phyloP scores from a whole-genome alignment of 2,888 invertebrate genomes.

The Morinoia aosen region DNA sequence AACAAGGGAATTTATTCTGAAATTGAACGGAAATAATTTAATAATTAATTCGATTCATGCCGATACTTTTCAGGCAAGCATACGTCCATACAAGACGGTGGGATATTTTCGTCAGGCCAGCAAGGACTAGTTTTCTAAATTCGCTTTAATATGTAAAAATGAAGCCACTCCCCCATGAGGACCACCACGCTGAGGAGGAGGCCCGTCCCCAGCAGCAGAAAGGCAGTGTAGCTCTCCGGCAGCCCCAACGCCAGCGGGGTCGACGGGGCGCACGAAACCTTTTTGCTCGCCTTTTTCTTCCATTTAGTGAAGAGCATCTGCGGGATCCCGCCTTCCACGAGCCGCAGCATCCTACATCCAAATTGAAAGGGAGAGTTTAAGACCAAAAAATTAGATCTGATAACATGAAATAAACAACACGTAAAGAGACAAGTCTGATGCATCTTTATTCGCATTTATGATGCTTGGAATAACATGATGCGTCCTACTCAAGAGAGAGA shows the following conservation, averaged over 20 bases:
- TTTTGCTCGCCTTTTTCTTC: background rate
- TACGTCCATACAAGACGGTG: too few species aligned
- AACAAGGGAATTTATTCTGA: too few species aligned
- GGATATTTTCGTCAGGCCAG: too few species aligned
- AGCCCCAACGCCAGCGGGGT: background rate
- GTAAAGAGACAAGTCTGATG: background rate
- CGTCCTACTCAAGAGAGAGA: background rate
- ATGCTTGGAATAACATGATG: background rate
- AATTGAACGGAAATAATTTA: too few species aligned
- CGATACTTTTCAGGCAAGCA: too few species aligned
- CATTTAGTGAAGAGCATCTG: background rate
- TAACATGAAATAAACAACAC: background rate
- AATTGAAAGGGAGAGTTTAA: background rate
- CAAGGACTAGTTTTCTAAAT: background rate
- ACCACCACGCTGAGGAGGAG: background rate
- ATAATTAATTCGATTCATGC: too few species aligned
- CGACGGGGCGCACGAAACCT: background rate
- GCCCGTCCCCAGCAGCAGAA: background rate
- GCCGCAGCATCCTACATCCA: background rate
- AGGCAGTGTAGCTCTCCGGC: slow-evolving; percentile 8
- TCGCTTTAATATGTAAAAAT: background rate
- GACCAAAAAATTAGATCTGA: background rate
- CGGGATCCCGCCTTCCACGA: background rate
- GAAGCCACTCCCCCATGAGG: background rate
- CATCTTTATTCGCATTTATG: background rate